Evolutionary conservation across 2,113 vertebrate species (phyloP).

Genomic region (Leptodactylus fuscus): DNA sequence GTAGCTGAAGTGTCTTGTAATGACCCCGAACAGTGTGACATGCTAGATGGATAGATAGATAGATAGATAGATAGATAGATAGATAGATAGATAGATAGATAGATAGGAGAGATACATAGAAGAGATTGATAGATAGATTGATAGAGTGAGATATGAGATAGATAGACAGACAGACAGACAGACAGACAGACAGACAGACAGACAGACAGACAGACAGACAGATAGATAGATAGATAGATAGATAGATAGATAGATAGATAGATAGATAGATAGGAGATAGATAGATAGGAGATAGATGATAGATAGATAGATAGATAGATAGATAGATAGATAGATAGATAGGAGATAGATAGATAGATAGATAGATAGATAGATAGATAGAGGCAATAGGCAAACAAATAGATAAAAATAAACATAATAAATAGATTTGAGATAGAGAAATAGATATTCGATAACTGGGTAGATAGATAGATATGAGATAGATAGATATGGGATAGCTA

Average conservation of each 20-base stretch:
- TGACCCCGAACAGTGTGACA: no score
- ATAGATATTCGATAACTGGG: neutral
- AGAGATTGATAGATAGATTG: no score
- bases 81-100: no score
- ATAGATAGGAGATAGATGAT: neutral
- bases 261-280: neutral
- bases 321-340: conserved; percentile 19
- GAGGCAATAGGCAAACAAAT: no score
- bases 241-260: neutral
- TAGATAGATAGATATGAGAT: neutral
- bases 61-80: neutral
- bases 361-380: neutral
- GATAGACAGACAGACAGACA: neutral
- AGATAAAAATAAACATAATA: neutral
- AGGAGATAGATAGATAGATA: neutral
- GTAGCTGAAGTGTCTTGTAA: no score
- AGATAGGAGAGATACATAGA: no score
- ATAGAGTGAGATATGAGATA: no score
- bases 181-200: neutral
- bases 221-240: conserved; percentile 23
- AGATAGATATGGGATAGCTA: no score
- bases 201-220: neutral
- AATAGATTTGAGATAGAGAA: neutral
- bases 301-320: conserved; percentile 7
- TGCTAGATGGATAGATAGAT: neutral